A percentile compares a stretch with the other conserved stretches of the same genome.
phyloP scores from a whole-genome alignment of 92 coral and sea anemone species.

The Montipora capitata region DNA sequence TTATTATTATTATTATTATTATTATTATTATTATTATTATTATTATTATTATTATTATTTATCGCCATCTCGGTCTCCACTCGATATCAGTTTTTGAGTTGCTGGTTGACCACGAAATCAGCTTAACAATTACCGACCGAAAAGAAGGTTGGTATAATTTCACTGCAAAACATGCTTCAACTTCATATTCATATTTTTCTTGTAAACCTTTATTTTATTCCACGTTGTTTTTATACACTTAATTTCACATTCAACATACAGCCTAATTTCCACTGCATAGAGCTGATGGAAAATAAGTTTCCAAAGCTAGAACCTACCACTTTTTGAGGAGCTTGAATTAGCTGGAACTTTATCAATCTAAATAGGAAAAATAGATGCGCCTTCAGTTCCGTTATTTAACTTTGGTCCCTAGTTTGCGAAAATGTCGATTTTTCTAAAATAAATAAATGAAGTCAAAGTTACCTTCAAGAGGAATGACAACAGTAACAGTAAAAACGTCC shows the following conservation, averaged over 20 bases:
- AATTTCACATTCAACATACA: background rate
- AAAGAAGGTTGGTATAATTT: no score
- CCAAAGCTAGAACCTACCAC: conserved; percentile 15
- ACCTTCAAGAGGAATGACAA: conserved; percentile 17
- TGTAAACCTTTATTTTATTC: background rate
- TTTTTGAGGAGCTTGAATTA: background rate
- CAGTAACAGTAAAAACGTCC: background rate
- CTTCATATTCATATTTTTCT: background rate
- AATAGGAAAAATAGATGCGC: background rate
- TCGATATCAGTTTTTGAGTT: no score
- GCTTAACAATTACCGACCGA: no score
- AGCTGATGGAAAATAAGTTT: no score
- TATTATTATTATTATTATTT: no score
- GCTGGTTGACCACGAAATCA: no score
- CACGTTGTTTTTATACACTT: background rate
- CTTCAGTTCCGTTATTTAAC: background rate
- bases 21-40: no score
- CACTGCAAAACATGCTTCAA: background rate
- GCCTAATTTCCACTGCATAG: background rate
- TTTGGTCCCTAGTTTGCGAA: background rate
- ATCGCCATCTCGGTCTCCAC: no score
- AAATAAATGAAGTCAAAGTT: background rate
- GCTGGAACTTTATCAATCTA: conserved; percentile 18
- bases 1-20: no score
- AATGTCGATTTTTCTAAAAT: background rate